Percentiles rank a stretch among this genome's conserved stretches.
These are phyloP conservation scores for Struthidea cinerea DNA, from an alignment of 2,113 vertebrate species.

Conservation along the genomic window DNA sequence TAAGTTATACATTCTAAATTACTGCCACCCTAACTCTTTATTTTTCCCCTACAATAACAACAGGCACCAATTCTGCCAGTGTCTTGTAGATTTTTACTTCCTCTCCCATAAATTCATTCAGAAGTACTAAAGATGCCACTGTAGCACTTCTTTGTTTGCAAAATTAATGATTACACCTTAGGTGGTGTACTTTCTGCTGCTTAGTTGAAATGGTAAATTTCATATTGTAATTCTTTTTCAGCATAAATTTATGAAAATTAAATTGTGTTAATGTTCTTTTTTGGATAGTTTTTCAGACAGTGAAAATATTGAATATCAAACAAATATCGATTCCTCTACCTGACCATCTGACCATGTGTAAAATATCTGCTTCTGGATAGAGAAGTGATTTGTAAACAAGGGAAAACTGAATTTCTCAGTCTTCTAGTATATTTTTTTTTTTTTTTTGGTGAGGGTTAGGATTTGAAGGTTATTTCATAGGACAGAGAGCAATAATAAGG, in stretches of 20 bases:
- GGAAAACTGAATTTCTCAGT: not conserved
- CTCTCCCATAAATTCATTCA: not conserved
- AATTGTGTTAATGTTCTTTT: not conserved
- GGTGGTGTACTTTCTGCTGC: not conserved
- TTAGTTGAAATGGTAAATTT: not conserved
- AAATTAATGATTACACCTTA: not conserved
- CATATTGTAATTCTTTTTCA: not conserved
- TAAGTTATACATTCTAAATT: not conserved
- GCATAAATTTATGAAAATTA: not conserved
- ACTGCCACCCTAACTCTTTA: not conserved
- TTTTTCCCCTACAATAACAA: not conserved
- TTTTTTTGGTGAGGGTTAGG: not conserved
- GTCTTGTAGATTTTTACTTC: not conserved
- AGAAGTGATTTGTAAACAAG: not conserved
- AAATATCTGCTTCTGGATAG: not conserved
- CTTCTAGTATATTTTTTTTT: not conserved
- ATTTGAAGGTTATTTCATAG: slow-evolving; percentile 21
- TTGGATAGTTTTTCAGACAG: not conserved
- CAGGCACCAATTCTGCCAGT: not conserved
- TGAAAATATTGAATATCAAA: not conserved
- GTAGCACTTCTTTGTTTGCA: not conserved
- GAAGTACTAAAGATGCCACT: not conserved
- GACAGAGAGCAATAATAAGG: not conserved
- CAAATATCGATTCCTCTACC: not conserved
- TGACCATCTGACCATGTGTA: not conserved